Evolutionary conservation across 64 coral and sea anemone species (phyloP), one percentile per base, ranked within the genome.

Genomic region (Pocillopora damicornis): DNA sequence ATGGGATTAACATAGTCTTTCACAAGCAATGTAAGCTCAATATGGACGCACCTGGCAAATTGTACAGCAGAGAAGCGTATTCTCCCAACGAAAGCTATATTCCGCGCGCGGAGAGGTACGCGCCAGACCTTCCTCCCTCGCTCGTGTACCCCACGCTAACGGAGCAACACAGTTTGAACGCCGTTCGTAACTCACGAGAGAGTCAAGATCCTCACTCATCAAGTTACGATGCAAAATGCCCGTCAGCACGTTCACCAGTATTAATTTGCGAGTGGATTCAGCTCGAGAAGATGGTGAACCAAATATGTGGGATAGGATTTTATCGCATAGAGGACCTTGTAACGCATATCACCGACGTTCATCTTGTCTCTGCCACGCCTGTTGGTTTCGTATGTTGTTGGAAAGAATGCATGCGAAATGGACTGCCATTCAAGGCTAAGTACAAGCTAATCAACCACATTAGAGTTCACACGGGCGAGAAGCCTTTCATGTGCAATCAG

Each of bases 401-500:
- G 90, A 92, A 87, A 37, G 90, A 92, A 1, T 92, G 90, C 64
- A 76, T 86, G 63, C 78, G 90, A 59, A 92, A 92, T 60, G 90
- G 90, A 56, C 35, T 92, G 60, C 90, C 90, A 10, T 92, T 92
- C 62, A 92, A 92, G 78, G 90, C 90, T 37, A 92, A 92, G 83
- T 92, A 92, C 64, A 92, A 92, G 60, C 42, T 92, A 7, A 92
- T 92, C 22, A 92, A 92, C 38, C 90, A 92, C 38, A 92, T 92
- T 35, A 86, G 90, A 92, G 90, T 92, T 18, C 90, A 92, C n/a
- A 92, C 90, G 16, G 90, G 90, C 4, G 90, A 92, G 73, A 92
- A 92, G 59, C 90, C 90, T 7, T 92, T 92, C 38, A 92, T 83
- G 30, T 92, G 90, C 62, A 78, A 84, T 13, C 78, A 87, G 58